A percentile compares a stretch with the other conserved stretches of the same genome.
These are phyloP conservation scores for Brachionus rubens DNA, from an alignment of 1,140 invertebrate species.

Conservation along the genomic window DNA sequence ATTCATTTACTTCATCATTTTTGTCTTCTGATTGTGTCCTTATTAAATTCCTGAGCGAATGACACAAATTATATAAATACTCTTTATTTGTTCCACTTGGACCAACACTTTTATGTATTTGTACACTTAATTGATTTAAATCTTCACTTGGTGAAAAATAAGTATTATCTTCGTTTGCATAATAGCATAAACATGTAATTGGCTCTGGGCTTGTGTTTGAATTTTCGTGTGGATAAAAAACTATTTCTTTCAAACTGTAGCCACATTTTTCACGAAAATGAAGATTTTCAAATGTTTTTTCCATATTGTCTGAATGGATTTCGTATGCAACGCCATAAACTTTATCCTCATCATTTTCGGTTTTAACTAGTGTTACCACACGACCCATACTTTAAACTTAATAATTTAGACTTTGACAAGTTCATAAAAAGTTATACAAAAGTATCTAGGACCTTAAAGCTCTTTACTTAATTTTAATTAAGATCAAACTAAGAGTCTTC, in stretches of 20 bases:
- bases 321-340: slow-evolving; percentile 43
- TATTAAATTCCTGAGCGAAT: background rate
- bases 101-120: slow-evolving; percentile 34
- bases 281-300: slow-evolving; percentile 32
- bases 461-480: too few relatives aligned
- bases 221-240: slow-evolving; percentile 14
- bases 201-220: background rate
- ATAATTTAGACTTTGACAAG: background rate
- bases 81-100: slow-evolving; percentile 44
- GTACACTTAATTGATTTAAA: background rate
- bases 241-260: slow-evolving; percentile 22
- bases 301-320: slow-evolving; percentile 28
- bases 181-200: slow-evolving; percentile 36
- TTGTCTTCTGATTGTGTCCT: background rate
- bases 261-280: slow-evolving; percentile 46
- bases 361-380: slow-evolving; percentile 31
- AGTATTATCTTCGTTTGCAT: slow-evolving; percentile 26
- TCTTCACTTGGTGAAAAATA: slow-evolving; percentile 33
- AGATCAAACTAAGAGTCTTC: too few relatives aligned
- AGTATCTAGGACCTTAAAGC: too few relatives aligned
- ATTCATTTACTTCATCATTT: background rate
- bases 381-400: slow-evolving; percentile 38
- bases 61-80: slow-evolving; percentile 33
- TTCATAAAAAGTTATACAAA: background rate
- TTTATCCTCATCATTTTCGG: background rate